Percentiles rank a stretch among this genome's conserved stretches.
Evolutionary conservation across 2,888 invertebrate species (phyloP).

Genomic region (Pristionchus mayeri): DNA sequence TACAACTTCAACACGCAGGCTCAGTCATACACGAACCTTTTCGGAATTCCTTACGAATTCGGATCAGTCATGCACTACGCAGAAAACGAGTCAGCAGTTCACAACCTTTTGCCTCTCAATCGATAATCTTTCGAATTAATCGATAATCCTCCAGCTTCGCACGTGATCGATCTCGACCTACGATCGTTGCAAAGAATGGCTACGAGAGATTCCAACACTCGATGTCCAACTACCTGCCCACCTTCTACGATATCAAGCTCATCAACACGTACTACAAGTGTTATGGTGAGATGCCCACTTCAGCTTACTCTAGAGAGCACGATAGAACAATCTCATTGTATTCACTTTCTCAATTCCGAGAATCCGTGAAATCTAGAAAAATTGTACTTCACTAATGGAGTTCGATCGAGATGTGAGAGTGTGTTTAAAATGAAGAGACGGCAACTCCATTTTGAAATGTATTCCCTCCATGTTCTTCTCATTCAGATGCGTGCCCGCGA

Average conservation of each 20-base stretch:
- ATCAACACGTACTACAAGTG: conserved; percentile 49
- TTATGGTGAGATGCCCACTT: neutral
- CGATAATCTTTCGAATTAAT: neutral
- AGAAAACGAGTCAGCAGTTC: conserved; percentile 29
- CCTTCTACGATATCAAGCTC: conserved; percentile 44
- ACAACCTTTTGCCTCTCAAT: too few relatives aligned
- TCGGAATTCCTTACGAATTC: conserved; percentile 49
- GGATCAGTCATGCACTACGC: conserved; percentile 48
- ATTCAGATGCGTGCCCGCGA: conserved; percentile 40
- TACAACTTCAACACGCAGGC: conserved; percentile 46
- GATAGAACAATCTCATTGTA: neutral
- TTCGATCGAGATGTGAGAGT: neutral
- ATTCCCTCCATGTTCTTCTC: neutral
- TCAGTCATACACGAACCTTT: conserved; percentile 39
- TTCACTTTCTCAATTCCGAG: too few relatives aligned
- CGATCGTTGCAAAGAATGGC: conserved; percentile 28
- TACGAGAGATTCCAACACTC: conserved; percentile 47
- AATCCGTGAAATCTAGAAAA: too few relatives aligned
- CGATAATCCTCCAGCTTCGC: conserved; percentile 41
- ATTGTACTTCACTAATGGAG: neutral
- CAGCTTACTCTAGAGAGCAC: neutral
- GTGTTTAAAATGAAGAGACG: neutral
- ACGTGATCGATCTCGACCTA: conserved; percentile 30
- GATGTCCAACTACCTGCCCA: conserved; percentile 41
- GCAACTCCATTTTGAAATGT: neutral